Evolutionary conservation across 2,113 vertebrate genomes (phyloP), one percentile per base, ranked within the genome.

Genomic region (Sitta europaea): DNA sequence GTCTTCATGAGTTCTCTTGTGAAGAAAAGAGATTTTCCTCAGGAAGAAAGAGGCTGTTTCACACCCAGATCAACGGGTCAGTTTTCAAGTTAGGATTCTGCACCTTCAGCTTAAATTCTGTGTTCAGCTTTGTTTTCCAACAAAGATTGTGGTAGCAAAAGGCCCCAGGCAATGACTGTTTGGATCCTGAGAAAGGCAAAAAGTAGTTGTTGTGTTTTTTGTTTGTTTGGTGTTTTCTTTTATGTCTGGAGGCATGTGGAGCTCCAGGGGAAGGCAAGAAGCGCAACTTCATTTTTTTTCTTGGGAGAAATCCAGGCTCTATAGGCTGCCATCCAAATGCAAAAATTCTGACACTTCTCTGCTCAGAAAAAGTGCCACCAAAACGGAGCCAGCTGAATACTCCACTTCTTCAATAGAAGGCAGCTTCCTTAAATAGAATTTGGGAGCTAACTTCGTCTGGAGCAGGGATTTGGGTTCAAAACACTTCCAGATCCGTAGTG

Each of bases 241-340:
- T 82, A 43, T 94, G 92, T 94, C 92, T 96, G 79, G 96, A 96
- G 90, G 92, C 96, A 93, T 96, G 86, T 90, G 90, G 82, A 95
- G 90, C 94, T 96, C 78, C 79, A 95, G 91, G 79, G 88, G 86
- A 95, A 96, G 92, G 75, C 90, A 96, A 96, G 95, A 92, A 92
- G 82, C 2, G 0, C 91, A 94, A 90, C 96, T 96, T 93, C 22
- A 4, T 75, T 75, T 61, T 75, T 61, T 94, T 88, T 68, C 90
- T 96, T 96, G 94, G 96, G 95, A 94, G 90, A 88, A 96, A 95
- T 95, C 95, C 95, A 97, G 82, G 31, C 78, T 90, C 88, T 50
- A 77, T 94, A 96, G 95, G 96, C 96, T 97, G 82, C 91, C 86
- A 73, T 96, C 96, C 96, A 97, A 96, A 94, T 95, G 86, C 94